phyloP scores from a whole-genome alignment of 2,113 vertebrate species.

The Festucalex cinctus region DNA sequence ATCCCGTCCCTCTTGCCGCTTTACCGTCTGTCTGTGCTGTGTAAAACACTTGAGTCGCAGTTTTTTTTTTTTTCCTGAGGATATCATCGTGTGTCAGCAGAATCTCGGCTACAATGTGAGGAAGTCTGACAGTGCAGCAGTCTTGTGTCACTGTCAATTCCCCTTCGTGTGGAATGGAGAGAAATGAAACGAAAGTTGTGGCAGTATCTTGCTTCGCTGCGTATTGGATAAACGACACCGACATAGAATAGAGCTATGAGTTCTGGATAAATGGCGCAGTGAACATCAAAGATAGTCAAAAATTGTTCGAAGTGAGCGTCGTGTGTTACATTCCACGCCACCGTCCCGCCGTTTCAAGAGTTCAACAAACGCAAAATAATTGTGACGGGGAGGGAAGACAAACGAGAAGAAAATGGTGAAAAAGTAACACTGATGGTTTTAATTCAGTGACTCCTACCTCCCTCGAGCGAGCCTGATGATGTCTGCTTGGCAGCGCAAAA shows the following conservation, averaged over 20 bases:
- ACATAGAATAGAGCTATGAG: too few species aligned
- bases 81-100: not conserved
- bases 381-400: not conserved
- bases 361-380: too few species aligned
- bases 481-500: conserved; percentile 8
- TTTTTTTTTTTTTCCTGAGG: not conserved
- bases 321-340: too few species aligned
- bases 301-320: too few species aligned
- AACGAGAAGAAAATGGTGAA: not conserved
- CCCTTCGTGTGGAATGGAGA: not conserved
- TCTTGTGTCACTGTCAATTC: not conserved
- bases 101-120: not conserved
- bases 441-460: not conserved
- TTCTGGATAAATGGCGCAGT: too few species aligned
- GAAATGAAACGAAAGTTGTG: not conserved
- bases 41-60: not conserved
- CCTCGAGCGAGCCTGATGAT: conserved; percentile 1
- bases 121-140: not conserved
- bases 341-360: too few species aligned
- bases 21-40: not conserved
- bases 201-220: not conserved
- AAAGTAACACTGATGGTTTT: conserved; percentile 10
- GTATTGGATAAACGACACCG: too few species aligned
- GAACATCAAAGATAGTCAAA: too few species aligned
- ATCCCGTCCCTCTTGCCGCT: not conserved